Percentiles rank a stretch among this genome's conserved stretches.
These are phyloP conservation scores for Coranthus polyacanthus DNA, from an alignment of 2,797 vertebrate species.

Conservation along the genomic window DNA sequence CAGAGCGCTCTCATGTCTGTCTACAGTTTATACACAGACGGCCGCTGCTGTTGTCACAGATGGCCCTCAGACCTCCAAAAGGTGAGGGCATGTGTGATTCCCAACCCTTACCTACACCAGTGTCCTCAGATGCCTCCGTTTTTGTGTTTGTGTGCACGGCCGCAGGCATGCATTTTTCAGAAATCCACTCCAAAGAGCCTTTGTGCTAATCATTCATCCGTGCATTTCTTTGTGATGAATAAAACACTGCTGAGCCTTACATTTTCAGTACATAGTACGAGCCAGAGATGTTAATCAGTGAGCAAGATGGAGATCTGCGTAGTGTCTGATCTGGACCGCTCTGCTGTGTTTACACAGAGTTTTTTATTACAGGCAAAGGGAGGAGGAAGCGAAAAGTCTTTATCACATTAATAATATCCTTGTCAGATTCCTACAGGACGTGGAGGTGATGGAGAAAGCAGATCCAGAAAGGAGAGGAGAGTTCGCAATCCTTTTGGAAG, in stretches of 20 bases:
- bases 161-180: constrained; percentile 32
- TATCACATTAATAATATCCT: constrained; percentile 78
- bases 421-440: constrained; percentile 51
- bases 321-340: constrained; percentile 71
- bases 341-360: constrained; percentile 68
- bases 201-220: constrained; percentile 53
- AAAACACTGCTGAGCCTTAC: constrained; percentile 56
- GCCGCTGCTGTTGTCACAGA: constrained; percentile 69
- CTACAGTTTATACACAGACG: constrained; percentile 54
- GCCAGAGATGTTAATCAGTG: constrained; percentile 77
- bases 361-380: constrained; percentile 70
- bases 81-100: constrained; percentile 32
- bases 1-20: constrained; percentile 36
- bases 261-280: constrained; percentile 51
- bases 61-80: constrained; percentile 54
- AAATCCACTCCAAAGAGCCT: constrained; percentile 38
- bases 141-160: constrained; percentile 20
- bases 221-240: constrained; percentile 63
- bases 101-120: constrained; percentile 15
- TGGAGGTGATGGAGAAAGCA: constrained; percentile 71
- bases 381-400: constrained; percentile 72
- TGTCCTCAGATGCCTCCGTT: constrained; percentile 43
- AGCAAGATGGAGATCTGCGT: constrained; percentile 69
- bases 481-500: constrained; percentile 7
- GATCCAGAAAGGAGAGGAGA: constrained; percentile 41